These are phyloP conservation scores for Medauroidea extradentata DNA, from an alignment of 1,140 invertebrate species.

Conservation along the genomic window DNA sequence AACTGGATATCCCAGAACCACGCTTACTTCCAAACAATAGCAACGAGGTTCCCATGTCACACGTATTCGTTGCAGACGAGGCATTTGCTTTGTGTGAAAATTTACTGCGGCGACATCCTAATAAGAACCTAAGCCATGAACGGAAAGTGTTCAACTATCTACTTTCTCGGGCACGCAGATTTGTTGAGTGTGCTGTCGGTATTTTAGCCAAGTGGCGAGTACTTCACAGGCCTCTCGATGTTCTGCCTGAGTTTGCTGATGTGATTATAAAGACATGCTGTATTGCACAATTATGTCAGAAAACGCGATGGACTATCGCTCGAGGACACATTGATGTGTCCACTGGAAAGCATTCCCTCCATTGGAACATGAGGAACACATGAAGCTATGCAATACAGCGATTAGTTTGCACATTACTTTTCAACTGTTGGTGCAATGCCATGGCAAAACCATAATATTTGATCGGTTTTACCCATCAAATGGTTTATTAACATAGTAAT, in stretches of 20 bases:
- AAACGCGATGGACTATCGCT: slow-evolving; percentile 32
- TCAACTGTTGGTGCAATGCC: too few species aligned
- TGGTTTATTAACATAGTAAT: too few species aligned
- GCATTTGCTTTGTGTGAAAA: slow-evolving; percentile 41
- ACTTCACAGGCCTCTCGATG: slow-evolving; percentile 36
- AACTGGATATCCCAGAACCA: neutral
- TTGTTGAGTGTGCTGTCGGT: slow-evolving; percentile 37
- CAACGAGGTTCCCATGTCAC: neutral
- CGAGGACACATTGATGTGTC: slow-evolving; percentile 27
- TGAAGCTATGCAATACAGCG: too few species aligned
- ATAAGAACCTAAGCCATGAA: slow-evolving; percentile 26
- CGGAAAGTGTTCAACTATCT: slow-evolving; percentile 40
- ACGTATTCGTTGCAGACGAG: slow-evolving; percentile 34
- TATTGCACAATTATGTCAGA: slow-evolving; percentile 40
- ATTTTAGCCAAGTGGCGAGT: slow-evolving; percentile 38
- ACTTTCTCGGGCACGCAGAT: slow-evolving; percentile 33
- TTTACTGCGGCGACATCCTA: slow-evolving; percentile 44
- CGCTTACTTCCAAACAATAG: neutral
- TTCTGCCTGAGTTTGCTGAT: slow-evolving; percentile 26
- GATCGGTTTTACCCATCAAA: too few species aligned
- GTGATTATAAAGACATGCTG: slow-evolving; percentile 35
- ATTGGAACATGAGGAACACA: too few species aligned
- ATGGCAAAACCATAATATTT: too few species aligned
- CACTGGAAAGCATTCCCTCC: too few species aligned
- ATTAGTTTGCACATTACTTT: too few species aligned